Evolutionary conservation across 2,797 vertebrate species (phyloP).

Genomic region (Micrastur ruficollis): DNA sequence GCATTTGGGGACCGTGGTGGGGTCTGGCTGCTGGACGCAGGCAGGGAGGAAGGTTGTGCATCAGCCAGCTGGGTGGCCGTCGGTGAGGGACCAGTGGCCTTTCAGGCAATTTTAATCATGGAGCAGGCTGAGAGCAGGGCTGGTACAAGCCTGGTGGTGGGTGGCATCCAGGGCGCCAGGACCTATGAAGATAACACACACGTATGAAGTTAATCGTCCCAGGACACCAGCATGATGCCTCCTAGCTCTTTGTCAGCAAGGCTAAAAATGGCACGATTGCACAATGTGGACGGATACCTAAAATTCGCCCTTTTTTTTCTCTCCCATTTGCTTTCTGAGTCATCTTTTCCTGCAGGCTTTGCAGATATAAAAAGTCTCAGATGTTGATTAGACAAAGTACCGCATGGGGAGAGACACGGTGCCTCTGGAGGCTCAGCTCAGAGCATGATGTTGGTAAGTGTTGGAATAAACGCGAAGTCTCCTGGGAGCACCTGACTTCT

Average conservation of each 20-base stretch:
- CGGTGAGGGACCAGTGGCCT: neutral
- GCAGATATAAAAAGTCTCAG: neutral
- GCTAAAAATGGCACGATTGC: neutral
- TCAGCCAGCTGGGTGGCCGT: neutral
- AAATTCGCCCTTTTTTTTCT: neutral
- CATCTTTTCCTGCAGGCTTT: neutral
- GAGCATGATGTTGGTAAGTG: accelerated
- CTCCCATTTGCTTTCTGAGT: neutral
- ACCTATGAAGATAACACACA: accelerated
- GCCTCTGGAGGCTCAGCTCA: neutral
- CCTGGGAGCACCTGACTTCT: accelerated
- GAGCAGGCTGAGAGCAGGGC: neutral
- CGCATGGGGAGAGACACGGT: accelerated
- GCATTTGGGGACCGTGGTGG: accelerated
- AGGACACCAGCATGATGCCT: neutral
- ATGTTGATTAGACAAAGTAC: neutral
- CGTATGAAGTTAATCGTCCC: neutral
- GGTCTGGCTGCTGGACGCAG: neutral
- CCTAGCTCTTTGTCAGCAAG: neutral
- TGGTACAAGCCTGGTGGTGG: accelerated
- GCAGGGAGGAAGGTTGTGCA: too few species aligned
- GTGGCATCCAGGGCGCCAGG: neutral
- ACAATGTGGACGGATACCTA: neutral
- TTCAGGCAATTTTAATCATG: neutral
- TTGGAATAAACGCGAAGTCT: accelerated